Percentiles rank a stretch among this genome's conserved stretches.
Evolutionary conservation across 2,113 vertebrate species (phyloP).

Genomic region (Asarcornis scutulata): DNA sequence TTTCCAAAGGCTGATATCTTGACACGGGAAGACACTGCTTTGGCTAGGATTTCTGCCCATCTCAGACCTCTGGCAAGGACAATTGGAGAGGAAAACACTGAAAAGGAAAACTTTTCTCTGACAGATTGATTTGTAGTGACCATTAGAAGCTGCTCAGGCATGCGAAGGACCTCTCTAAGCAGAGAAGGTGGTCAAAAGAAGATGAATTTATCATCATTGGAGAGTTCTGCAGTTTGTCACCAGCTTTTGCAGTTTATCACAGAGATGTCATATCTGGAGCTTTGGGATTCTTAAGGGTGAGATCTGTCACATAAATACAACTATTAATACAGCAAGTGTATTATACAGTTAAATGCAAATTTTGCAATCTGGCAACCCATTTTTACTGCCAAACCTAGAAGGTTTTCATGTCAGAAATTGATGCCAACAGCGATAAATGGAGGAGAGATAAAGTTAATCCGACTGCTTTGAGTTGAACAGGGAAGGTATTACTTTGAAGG

Average conservation of each 20-base stretch:
- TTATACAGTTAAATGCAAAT: constrained; percentile 56
- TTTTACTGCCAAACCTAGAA: constrained; percentile 49
- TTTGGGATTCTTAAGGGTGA: constrained; percentile 41
- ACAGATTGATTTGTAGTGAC: constrained; percentile 55
- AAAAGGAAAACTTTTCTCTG: background rate
- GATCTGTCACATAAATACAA: constrained; percentile 54
- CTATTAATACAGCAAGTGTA: constrained; percentile 11
- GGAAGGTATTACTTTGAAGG: constrained; percentile 71
- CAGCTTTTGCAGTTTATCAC: constrained; percentile 37
- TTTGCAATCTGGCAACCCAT: constrained; percentile 53
- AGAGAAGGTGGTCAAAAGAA: constrained; percentile 5
- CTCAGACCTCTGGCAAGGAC: constrained; percentile 7
- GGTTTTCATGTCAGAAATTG: constrained; percentile 54
- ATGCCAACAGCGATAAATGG: constrained; percentile 56
- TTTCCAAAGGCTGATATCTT: background rate
- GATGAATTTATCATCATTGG: constrained; percentile 39
- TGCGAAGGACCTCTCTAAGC: constrained; percentile 2
- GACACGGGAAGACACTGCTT: background rate
- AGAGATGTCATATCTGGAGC: background rate
- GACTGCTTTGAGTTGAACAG: constrained; percentile 43
- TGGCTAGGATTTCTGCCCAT: background rate
- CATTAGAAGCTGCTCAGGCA: constrained; percentile 26
- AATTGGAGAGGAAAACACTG: background rate
- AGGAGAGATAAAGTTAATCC: constrained; percentile 70
- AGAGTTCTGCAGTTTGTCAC: constrained; percentile 22